These are phyloP conservation scores for Leptarthrus brevirostris DNA, from an alignment of 2,888 invertebrate genomes.

Conservation along the genomic window DNA sequence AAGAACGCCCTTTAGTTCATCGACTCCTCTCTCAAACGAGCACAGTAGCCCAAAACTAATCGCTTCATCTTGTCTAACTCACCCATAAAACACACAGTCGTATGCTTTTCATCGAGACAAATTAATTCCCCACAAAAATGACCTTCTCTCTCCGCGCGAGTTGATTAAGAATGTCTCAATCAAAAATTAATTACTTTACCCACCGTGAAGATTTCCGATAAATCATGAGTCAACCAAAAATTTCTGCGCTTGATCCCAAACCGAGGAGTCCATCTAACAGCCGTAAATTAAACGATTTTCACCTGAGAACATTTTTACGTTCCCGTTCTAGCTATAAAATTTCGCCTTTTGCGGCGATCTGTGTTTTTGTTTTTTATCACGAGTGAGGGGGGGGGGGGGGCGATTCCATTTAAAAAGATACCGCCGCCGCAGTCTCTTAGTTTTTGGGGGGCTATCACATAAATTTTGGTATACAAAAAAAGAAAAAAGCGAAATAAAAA, in stretches of 20 bases:
- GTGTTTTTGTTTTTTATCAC: no score
- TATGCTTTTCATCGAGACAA: no score
- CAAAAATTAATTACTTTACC: not conserved
- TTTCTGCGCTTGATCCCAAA: no score
- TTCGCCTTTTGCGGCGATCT: not conserved
- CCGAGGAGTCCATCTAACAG: not conserved
- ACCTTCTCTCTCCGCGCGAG: not conserved
- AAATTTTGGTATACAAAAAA: not conserved
- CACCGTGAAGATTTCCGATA: not conserved
- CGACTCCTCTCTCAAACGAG: no score
- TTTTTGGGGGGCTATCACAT: not conserved
- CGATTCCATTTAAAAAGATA: not conserved
- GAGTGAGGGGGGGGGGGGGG: no score
- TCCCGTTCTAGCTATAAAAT: not conserved
- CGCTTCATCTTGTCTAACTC: no score
- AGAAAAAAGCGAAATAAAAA: not conserved
- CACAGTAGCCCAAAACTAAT: no score
- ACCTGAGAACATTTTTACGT: slow-evolving; percentile 3
- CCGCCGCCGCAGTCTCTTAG: no score
- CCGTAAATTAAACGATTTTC: not conserved
- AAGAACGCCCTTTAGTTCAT: no score
- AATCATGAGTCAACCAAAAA: not conserved
- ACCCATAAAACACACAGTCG: no score
- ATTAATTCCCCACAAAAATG: no score
- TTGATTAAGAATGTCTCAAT: not conserved